phyloP scores from a whole-genome alignment of 2,888 invertebrate genomes.

The Papilio gigon region DNA sequence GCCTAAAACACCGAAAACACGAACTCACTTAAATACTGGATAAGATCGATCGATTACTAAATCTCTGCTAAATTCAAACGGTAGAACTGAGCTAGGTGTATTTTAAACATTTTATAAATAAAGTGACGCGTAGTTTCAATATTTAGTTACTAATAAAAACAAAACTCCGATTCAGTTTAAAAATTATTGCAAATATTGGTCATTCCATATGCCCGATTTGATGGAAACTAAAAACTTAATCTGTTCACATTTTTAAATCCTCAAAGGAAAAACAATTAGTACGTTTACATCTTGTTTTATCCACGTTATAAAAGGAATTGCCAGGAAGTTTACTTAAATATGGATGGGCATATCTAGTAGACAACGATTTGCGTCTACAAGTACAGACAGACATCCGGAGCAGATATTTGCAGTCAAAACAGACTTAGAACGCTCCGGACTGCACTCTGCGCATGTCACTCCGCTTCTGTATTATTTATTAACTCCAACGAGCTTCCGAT shows the following conservation, averaged over 20 bases:
- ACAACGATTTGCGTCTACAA: slow-evolving; percentile 45
- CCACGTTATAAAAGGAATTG: slow-evolving; percentile 19
- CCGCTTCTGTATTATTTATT: slow-evolving; percentile 80
- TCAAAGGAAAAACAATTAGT: background rate
- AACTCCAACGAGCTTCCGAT: slow-evolving; percentile 82
- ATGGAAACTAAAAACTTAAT: background rate
- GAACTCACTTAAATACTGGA: slow-evolving; percentile 43
- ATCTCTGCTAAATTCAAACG: background rate
- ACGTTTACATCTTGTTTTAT: background rate
- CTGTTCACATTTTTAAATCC: background rate
- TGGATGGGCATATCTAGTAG: slow-evolving; percentile 43
- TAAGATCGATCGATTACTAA: slow-evolving; percentile 11
- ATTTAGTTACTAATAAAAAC: too few species aligned
- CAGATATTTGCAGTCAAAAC: slow-evolving; percentile 81
- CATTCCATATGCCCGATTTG: background rate
- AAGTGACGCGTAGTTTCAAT: too few species aligned
- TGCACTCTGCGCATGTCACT: slow-evolving; percentile 79
- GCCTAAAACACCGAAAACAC: slow-evolving; percentile 57
- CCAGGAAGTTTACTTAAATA: slow-evolving; percentile 26
- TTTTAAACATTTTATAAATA: background rate
- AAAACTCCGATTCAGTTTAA: too few species aligned
- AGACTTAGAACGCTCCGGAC: slow-evolving; percentile 67
- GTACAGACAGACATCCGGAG: slow-evolving; percentile 63
- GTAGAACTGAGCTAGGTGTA: background rate
- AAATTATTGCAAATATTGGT: too few species aligned